A percentile compares a stretch with the other conserved stretches of the same genome.
Conservation (phyloP, 2,797 vertebrate species). For the Sebastes minor region DNA sequence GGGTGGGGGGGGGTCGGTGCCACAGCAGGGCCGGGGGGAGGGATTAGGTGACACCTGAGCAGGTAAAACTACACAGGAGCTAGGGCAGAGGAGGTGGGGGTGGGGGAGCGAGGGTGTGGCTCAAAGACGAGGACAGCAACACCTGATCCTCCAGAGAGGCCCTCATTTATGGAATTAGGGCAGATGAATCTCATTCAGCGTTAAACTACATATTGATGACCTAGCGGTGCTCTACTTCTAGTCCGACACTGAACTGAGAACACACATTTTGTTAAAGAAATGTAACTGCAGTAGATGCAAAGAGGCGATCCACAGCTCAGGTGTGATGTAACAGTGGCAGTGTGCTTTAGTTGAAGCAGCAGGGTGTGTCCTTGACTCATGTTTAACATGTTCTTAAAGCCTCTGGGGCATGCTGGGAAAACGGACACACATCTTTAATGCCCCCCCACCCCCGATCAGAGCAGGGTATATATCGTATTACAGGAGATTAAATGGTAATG, state of each 20-base stretch:
- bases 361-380: neutral
- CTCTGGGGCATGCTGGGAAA: conserved; percentile 24
- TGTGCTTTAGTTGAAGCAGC: neutral
- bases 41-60: conserved; percentile 82
- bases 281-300: neutral
- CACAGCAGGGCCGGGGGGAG: conserved; percentile 65
- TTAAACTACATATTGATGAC: conserved; percentile 10
- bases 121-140: conserved; percentile 63
- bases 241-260: neutral
- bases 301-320: neutral
- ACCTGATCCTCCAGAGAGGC: conserved; percentile 65
- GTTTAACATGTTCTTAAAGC: conserved; percentile 26
- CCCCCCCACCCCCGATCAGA: conserved; percentile 1
- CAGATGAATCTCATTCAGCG: conserved; percentile 46
- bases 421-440: conserved; percentile 38
- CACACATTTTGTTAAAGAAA: neutral
- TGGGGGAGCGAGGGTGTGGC: conserved; percentile 64
- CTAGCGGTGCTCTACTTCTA: neutral
- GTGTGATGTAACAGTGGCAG: neutral
- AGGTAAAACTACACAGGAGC: conserved; percentile 78
- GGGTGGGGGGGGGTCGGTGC: conserved; percentile 72
- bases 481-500: conserved; percentile 58
- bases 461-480: conserved; percentile 40
- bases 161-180: conserved; percentile 69
- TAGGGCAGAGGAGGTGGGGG: conserved; percentile 22